Conservation (phyloP, 2,113 vertebrate species). For the Oreochromis niloticus region DNA sequence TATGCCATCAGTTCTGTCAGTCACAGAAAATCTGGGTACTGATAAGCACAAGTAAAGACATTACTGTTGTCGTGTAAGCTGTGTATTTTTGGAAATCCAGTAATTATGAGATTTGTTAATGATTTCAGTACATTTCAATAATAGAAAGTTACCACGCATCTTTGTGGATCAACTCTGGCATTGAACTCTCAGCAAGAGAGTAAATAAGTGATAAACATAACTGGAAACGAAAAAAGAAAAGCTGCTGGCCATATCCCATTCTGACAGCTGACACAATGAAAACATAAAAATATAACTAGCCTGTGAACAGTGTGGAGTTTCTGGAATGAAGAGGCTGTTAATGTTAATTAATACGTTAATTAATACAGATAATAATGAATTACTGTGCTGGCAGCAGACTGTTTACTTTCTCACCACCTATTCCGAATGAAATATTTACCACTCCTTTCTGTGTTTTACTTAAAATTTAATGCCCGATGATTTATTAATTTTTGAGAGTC, state of each 20-base stretch:
- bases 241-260: not conserved
- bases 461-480: constrained; percentile 69
- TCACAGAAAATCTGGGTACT: not conserved
- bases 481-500: constrained; percentile 65
- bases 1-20: not conserved
- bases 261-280: not conserved
- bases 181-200: not conserved
- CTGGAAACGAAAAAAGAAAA: not conserved
- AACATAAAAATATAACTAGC: not conserved
- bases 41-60: not conserved
- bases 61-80: not conserved
- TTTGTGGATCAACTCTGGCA: not conserved
- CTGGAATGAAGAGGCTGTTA: constrained; percentile 26
- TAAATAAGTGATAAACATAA: not conserved
- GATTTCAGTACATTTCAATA: not conserved
- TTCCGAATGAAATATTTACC: constrained; percentile 64
- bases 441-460: constrained; percentile 57
- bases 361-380: constrained; percentile 67
- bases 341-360: constrained; percentile 24
- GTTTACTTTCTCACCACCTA: constrained; percentile 67
- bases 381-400: constrained; percentile 41
- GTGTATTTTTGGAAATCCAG: not conserved
- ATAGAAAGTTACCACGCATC: not conserved
- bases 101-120: not conserved
- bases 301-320: not conserved